Evolutionary conservation across 2,113 vertebrate species (phyloP).

Genomic region (Rhinopomastus cyanomelas): DNA sequence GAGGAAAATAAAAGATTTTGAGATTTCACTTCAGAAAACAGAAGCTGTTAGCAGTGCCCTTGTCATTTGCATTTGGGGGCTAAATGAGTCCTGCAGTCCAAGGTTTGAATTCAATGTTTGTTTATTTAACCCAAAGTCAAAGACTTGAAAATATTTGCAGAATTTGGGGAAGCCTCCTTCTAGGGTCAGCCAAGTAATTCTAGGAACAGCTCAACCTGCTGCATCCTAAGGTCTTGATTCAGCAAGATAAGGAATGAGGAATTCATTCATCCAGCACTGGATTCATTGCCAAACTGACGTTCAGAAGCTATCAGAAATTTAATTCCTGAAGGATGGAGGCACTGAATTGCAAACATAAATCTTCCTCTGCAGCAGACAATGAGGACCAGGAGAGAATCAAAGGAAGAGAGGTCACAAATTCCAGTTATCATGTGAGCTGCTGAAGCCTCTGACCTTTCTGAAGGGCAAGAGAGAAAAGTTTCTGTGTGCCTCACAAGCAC

Average conservation of each 20-base stretch:
- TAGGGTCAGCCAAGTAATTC: constrained; percentile 15
- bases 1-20: constrained; percentile 21
- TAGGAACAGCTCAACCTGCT: constrained; percentile 11
- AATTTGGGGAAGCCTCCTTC: constrained; percentile 6
- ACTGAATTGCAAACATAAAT: neutral
- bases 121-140: neutral
- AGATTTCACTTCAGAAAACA: constrained; percentile 26
- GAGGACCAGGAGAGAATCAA: neutral
- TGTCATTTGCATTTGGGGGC: neutral
- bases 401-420: neutral
- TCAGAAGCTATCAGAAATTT: constrained; percentile 10
- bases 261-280: neutral
- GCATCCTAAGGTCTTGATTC: constrained; percentile 21
- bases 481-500: neutral
- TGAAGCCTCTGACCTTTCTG: neutral
- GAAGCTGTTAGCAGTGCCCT: neutral
- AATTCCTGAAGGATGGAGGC: constrained; percentile 2
- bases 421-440: neutral
- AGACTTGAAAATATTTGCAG: constrained; percentile 6
- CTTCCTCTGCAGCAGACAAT: neutral
- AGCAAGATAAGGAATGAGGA: neutral
- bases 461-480: neutral
- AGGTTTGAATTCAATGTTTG: neutral
- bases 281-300: neutral
- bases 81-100: neutral